phyloP scores from a whole-genome alignment of 2,888 invertebrate species.

The Diogma glabrata region DNA sequence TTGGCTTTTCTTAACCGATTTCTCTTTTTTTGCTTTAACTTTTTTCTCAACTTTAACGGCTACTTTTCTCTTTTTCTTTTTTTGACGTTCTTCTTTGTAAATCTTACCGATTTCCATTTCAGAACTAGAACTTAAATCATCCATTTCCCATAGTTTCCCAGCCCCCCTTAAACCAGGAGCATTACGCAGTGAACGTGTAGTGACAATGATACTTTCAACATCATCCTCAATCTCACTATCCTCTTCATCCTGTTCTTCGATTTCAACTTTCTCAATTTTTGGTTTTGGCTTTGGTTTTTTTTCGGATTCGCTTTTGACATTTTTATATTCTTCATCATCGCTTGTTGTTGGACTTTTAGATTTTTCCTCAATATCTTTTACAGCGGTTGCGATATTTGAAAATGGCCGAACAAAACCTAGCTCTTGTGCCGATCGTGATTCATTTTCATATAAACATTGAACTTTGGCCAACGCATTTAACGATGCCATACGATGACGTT shows the following conservation, averaged over 20 bases:
- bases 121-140: constrained; percentile 34
- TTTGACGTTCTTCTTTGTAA: constrained; percentile 21
- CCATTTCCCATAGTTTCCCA: constrained; percentile 77
- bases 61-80: constrained; percentile 24
- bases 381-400: constrained; percentile 27
- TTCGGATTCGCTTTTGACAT: constrained; percentile 18
- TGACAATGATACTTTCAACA: constrained; percentile 23
- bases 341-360: constrained; percentile 23
- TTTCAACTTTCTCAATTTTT: constrained; percentile 20
- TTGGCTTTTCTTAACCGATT: constrained; percentile 36
- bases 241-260: constrained; percentile 17
- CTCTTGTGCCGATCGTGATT: constrained; percentile 60
- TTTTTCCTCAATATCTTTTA: constrained; percentile 25
- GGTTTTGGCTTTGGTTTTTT: constrained; percentile 16
- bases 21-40: constrained; percentile 34
- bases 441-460: constrained; percentile 83
- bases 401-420: constrained; percentile 41
- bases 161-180: constrained; percentile 64
- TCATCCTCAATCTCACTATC: constrained; percentile 22
- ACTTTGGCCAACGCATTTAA: constrained; percentile 83
- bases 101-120: constrained; percentile 23
- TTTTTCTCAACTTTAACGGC: constrained; percentile 26
- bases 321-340: constrained; percentile 15
- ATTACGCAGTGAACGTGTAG: constrained; percentile 50
- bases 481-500: constrained; percentile 76